Conservation (phyloP, 1,140 invertebrate genomes). For the Cydia splendana region DNA sequence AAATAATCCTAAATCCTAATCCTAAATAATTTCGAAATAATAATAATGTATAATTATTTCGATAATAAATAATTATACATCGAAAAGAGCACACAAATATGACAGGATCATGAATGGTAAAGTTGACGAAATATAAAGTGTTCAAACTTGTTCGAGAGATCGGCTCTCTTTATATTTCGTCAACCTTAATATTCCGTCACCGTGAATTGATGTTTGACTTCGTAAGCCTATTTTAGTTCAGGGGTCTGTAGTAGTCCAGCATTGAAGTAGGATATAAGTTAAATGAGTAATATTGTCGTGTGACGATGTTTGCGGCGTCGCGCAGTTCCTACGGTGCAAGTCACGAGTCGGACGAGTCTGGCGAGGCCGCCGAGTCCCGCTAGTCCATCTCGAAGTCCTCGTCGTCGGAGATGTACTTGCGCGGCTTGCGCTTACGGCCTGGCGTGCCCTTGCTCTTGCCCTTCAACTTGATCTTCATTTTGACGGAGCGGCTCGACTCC, state of each 20-base stretch:
- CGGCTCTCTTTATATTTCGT: too few relatives aligned
- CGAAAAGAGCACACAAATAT: background rate
- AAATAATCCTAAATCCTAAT: too few relatives aligned
- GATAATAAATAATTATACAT: too few relatives aligned
- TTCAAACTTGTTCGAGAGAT: too few relatives aligned
- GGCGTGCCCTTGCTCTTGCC: slow-evolving; percentile 71
- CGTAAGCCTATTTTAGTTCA: background rate
- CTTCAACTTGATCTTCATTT: slow-evolving; percentile 79
- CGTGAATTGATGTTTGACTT: background rate
- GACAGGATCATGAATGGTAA: background rate
- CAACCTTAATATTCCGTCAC: background rate
- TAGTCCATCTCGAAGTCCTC: slow-evolving; percentile 77
- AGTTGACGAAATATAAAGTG: too few relatives aligned
- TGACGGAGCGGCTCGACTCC: slow-evolving; percentile 76
- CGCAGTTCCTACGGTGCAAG: background rate
- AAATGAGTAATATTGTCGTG: background rate
- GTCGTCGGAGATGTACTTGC: slow-evolving; percentile 76
- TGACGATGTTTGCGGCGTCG: background rate
- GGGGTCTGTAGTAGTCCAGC: background rate
- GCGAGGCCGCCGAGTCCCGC: slow-evolving; percentile 22
- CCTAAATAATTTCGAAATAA: too few relatives aligned
- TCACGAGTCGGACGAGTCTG: slow-evolving; percentile 14
- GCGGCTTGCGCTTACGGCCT: slow-evolving; percentile 68
- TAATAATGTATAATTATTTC: too few relatives aligned
- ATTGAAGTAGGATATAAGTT: background rate